These are phyloP conservation scores for Onychorhynchus coronatus DNA, from an alignment of 2,113 vertebrate genomes.

Conservation along the genomic window DNA sequence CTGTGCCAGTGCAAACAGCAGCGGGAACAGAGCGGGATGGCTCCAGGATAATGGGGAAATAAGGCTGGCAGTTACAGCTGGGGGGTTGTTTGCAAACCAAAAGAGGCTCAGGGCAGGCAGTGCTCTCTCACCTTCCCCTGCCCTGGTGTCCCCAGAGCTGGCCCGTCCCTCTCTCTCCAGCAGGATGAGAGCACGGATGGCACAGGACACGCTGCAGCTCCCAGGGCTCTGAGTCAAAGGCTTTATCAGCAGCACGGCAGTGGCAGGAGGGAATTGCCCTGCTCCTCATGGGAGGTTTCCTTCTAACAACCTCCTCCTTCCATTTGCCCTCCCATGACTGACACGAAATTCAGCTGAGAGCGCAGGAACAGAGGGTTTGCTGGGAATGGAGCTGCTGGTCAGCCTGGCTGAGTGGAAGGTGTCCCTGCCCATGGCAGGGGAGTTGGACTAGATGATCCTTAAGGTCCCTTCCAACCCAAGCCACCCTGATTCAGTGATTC, in stretches of 20 bases:
- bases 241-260: not conserved
- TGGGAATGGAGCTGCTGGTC: not conserved
- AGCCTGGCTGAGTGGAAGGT: not conserved
- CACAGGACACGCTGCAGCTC: not conserved
- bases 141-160: rapidly evolving
- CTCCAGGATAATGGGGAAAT: not conserved
- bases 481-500: not conserved
- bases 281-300: not conserved
- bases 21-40: not conserved
- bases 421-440: not conserved
- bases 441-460: not conserved
- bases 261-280: not conserved
- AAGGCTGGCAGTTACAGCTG: not conserved
- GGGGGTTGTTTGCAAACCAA: not conserved
- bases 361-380: rapidly evolving
- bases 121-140: not conserved
- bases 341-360: not conserved
- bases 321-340: not conserved
- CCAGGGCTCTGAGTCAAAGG: not conserved
- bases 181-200: rapidly evolving
- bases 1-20: slow-evolving; percentile 1
- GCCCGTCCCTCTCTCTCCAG: rapidly evolving
- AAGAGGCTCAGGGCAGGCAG: not conserved
- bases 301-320: not conserved
- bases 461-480: not conserved